Evolutionary conservation across 1,140 invertebrate species (phyloP).

Genomic region (Drosophila virilis): DNA sequence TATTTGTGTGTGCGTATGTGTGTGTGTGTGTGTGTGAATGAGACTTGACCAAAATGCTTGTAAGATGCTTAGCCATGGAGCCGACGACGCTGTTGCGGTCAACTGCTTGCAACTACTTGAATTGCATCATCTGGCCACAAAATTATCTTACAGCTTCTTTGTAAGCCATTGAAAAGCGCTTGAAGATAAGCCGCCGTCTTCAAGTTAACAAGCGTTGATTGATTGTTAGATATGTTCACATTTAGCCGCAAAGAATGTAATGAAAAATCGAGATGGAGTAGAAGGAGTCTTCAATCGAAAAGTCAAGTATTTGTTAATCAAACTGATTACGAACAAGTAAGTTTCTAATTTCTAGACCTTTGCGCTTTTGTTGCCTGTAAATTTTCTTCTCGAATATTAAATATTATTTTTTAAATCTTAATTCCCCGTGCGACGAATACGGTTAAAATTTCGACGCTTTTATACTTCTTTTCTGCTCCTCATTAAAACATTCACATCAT

Average conservation of each 20-base stretch:
- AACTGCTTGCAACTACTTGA: conserved; percentile 43
- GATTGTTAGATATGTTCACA: conserved; percentile 18
- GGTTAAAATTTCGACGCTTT: too few relatives aligned
- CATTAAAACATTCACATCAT: too few relatives aligned
- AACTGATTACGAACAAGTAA: not conserved
- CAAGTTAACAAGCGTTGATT: not conserved
- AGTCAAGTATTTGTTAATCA: conserved; percentile 15
- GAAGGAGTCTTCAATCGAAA: conserved; percentile 17
- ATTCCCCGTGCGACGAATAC: too few relatives aligned
- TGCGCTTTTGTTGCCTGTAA: too few relatives aligned
- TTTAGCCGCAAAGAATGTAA: conserved; percentile 16
- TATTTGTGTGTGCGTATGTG: not conserved
- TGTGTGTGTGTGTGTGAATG: conserved; percentile 9
- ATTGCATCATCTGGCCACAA: conserved; percentile 29
- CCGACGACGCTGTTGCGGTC: conserved; percentile 29
- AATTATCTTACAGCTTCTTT: conserved; percentile 31
- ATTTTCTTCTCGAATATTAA: too few relatives aligned
- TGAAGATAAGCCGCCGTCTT: conserved; percentile 12
- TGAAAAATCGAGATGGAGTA: not conserved
- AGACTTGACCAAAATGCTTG: conserved; percentile 25
- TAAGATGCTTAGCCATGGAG: conserved; percentile 36
- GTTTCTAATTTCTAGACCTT: not conserved
- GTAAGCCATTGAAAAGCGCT: conserved; percentile 37
- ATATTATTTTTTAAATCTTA: too few relatives aligned
- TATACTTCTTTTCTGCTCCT: too few relatives aligned